phyloP scores from a whole-genome alignment of 2,888 invertebrate species.

The Eupithecia pulchellata region DNA sequence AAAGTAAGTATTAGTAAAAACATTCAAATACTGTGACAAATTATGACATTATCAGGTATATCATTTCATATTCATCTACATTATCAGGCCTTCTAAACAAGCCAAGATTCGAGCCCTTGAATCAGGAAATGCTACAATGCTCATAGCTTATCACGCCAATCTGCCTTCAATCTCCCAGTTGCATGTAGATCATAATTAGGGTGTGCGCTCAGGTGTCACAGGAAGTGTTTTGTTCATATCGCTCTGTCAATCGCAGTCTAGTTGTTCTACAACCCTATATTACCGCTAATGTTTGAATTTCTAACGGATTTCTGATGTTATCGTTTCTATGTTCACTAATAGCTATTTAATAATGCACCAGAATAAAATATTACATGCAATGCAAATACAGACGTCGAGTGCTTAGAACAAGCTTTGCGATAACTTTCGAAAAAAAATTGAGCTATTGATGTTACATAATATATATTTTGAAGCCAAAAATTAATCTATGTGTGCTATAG shows the following conservation, averaged over 20 bases:
- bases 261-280: conserved; percentile 59
- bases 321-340: conserved; percentile 23
- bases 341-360: conserved; percentile 28
- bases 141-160: conserved; percentile 73
- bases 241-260: conserved; percentile 58
- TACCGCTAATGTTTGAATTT: conserved; percentile 49
- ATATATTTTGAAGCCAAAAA: too few species aligned
- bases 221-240: conserved; percentile 81
- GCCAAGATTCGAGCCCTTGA: too few species aligned
- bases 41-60: too few species aligned
- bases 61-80: too few species aligned
- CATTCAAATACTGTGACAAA: too few species aligned
- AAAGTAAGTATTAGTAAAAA: too few species aligned
- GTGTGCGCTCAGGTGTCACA: conserved; percentile 66
- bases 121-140: conserved; percentile 57
- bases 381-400: too few species aligned
- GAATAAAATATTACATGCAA: not conserved
- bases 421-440: too few species aligned
- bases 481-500: too few species aligned
- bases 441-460: too few species aligned
- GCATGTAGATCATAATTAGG: conserved; percentile 78
- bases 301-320: conserved; percentile 40
- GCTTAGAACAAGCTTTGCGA: too few species aligned
- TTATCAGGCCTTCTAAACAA: too few species aligned
- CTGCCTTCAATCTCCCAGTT: conserved; percentile 56